phyloP scores from a whole-genome alignment of 2,113 vertebrate genomes.

The Oryzias curvinotus region DNA sequence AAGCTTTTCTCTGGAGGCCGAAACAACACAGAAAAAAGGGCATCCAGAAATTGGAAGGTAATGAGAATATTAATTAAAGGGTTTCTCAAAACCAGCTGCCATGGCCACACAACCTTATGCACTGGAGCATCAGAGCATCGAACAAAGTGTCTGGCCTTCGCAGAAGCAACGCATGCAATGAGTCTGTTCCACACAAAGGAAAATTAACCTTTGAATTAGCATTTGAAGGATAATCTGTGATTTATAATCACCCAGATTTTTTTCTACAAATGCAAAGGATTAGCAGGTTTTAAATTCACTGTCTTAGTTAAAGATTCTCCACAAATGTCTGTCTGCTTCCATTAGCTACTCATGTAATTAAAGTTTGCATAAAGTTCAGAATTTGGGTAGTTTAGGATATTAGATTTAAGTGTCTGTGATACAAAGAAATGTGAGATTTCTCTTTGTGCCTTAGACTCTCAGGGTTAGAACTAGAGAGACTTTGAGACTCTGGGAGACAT shows the following conservation, averaged over 20 bases:
- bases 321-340: too few relatives aligned
- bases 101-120: constrained; percentile 10
- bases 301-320: too few relatives aligned
- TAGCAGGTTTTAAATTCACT: too few relatives aligned
- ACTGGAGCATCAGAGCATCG: constrained; percentile 5
- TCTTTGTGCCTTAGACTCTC: constrained; percentile 19
- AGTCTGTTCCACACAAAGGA: constrained; percentile 3
- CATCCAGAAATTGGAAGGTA: constrained; percentile 78
- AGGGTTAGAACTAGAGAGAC: constrained; percentile 43
- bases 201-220: not conserved
- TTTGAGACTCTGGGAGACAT: constrained; percentile 56
- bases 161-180: constrained; percentile 16
- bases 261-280: too few relatives aligned
- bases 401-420: constrained; percentile 44
- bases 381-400: not conserved
- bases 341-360: too few relatives aligned
- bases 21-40: constrained; percentile 58
- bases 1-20: constrained; percentile 61
- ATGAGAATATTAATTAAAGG: constrained; percentile 84
- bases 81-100: constrained; percentile 54
- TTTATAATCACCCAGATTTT: constrained; percentile 28
- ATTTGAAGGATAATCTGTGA: constrained; percentile 30
- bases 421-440: constrained; percentile 9
- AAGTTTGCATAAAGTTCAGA: too few relatives aligned
- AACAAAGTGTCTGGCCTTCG: constrained; percentile 13